Base-by-base conservation (phyloP, 2,113 vertebrate species). In the Gila orcuttii region DNA sequence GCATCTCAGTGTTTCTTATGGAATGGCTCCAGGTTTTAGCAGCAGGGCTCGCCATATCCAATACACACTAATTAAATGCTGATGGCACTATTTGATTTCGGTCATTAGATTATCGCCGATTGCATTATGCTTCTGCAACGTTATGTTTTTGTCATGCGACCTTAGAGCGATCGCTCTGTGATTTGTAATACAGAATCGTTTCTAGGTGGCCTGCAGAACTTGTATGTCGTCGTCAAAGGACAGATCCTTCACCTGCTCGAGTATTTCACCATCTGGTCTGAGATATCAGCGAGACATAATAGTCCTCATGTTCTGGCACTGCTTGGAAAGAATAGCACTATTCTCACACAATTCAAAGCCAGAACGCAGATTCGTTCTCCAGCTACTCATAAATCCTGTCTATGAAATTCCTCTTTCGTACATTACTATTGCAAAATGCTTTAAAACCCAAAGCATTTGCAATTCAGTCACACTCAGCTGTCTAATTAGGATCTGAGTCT, bases 61-160 rank as follows among this genome's bases (percentile, higher is more conserved):
- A 75, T 69, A 68, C 71, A 33, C 80, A 85, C 74, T 87, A 90
- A 91, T 93, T 87, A 87, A 90, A 92, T 88, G 89, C 75, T 68
- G 79, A 84, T 39, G 69, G 66, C 57, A 84, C 85, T 87, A 92
- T 93, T 92, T 87, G 90, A 90, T 89, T 85, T 82, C 6, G 7
- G 39, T 84, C 86, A 78, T 88, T 88, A 50, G 45, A 91, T 87
- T 84, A 86, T 87, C 42, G 13, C 15, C 66, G 85, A 69, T 85
- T 86, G 55, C 39, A 85, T 88, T 60, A 55, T 25, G 45, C 33
- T 17, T 36, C 73, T 2, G 23, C 39, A 79, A 80, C n/a, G 11
- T 25, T 77, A 25, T 76, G 68, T 59, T 21, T 80, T 74, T 45
- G 45, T 36, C 62, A 50, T 23, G 10, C 4, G 28, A 52, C 62